Conservation (phyloP, 2,888 invertebrate genomes). For the Eupithecia vulgata region DNA sequence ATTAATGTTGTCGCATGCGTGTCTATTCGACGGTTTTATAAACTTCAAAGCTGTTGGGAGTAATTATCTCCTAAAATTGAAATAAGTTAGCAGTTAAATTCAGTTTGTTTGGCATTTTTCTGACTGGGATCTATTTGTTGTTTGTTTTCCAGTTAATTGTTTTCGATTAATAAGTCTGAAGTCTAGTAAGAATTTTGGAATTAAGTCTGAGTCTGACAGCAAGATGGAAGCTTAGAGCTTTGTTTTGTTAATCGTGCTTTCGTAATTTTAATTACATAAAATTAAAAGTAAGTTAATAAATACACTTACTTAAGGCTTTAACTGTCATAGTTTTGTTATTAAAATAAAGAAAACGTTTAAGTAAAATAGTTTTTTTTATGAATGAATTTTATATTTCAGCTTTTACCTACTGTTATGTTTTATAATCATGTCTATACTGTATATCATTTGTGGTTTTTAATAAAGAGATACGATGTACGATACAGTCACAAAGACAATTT, state of each 20-base stretch:
- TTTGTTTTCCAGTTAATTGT: conserved; percentile 21
- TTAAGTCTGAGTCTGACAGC: conserved; percentile 3
- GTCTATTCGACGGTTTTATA: conserved; percentile 66
- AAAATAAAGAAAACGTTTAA: background rate
- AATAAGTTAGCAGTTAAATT: conserved; percentile 41
- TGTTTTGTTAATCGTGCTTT: background rate
- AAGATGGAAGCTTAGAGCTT: conserved; percentile 4
- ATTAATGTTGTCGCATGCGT: conserved; percentile 80
- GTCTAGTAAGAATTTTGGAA: background rate
- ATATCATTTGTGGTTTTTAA: background rate
- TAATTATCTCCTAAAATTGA: conserved; percentile 46
- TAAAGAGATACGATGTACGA: background rate
- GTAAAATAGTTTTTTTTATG: background rate
- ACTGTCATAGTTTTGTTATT: background rate
- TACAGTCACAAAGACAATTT: too few species aligned
- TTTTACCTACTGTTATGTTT: background rate
- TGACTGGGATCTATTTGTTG: conserved; percentile 20
- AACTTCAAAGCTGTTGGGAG: conserved; percentile 55
- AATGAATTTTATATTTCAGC: background rate
- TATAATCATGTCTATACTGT: background rate
- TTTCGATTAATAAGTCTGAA: conserved; percentile 12
- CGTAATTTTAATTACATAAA: background rate
- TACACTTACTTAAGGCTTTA: background rate
- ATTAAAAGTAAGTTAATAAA: background rate
- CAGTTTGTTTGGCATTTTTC: conserved; percentile 29